phyloP scores from a whole-genome alignment of 92 coral and sea anemone genomes.

The Phenganax marumi region DNA sequence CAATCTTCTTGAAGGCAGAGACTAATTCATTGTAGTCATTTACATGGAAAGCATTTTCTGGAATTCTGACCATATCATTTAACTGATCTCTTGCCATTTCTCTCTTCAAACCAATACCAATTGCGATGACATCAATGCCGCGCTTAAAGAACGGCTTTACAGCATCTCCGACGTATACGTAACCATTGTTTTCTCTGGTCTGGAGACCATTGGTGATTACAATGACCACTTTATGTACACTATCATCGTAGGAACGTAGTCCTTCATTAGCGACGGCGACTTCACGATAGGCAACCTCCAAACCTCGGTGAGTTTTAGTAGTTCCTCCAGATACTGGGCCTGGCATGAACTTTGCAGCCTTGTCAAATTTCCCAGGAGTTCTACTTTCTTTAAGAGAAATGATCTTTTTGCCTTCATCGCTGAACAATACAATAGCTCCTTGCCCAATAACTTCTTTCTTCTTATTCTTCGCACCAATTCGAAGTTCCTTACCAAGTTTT shows the following conservation, averaged over 20 bases:
- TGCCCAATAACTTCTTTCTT: conserved; percentile 18
- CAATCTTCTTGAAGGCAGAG: neutral
- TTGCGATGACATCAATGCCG: conserved; percentile 21
- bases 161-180: conserved; percentile 25
- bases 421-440: conserved; percentile 24
- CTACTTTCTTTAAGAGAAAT: conserved; percentile 11
- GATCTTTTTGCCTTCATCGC: conserved; percentile 6
- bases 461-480: conserved; percentile 21
- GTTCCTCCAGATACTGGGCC: conserved; percentile 15
- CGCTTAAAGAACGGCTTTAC: conserved; percentile 11
- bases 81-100: conserved; percentile 3
- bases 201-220: conserved; percentile 16
- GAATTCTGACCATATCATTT: conserved; percentile 21
- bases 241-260: neutral
- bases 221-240: conserved; percentile 18
- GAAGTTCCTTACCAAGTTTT: neutral
- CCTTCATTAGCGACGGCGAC: conserved; percentile 5
- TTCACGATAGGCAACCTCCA: conserved; percentile 1
- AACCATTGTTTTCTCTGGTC: neutral
- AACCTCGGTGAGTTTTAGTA: conserved; percentile 21
- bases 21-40: neutral
- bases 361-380: conserved; percentile 2
- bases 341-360: conserved; percentile 14
- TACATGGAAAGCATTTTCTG: conserved; percentile 19
- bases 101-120: conserved; percentile 7